These are phyloP conservation scores for Pollenia angustigena DNA, from an alignment of 2,888 invertebrate species.

Conservation along the genomic window DNA sequence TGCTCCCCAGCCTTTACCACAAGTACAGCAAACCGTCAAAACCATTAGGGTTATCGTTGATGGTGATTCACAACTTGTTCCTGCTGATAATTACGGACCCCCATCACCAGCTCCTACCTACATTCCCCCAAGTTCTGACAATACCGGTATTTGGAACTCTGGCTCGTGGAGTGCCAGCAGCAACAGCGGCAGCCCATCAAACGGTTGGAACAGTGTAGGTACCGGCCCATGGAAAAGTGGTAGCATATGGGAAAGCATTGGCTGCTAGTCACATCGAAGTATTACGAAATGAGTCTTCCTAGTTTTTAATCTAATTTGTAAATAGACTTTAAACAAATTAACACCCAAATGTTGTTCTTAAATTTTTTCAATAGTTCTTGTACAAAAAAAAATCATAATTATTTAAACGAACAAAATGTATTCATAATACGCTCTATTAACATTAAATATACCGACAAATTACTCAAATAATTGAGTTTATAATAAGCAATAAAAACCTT, in stretches of 20 bases:
- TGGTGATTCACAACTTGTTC: conserved; percentile 48
- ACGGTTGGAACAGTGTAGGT: conserved; percentile 9
- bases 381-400: neutral
- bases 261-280: conserved; percentile 46
- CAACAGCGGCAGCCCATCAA: neutral
- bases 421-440: conserved; percentile 15
- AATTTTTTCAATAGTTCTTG: neutral
- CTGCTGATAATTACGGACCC: conserved; percentile 62
- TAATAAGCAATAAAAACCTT: no score
- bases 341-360: conserved; percentile 10
- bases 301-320: conserved; percentile 41
- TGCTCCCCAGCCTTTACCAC: conserved; percentile 28
- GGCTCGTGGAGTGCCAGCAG: conserved; percentile 45
- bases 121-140: conserved; percentile 9
- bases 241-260: conserved; percentile 56
- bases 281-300: conserved; percentile 34
- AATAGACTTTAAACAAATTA: conserved; percentile 6
- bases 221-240: conserved; percentile 64
- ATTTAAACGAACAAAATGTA: conserved; percentile 28
- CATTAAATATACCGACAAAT: conserved; percentile 16
- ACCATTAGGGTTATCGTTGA: conserved; percentile 56
- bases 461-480: neutral
- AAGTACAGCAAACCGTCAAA: conserved; percentile 36
- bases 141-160: conserved; percentile 46
- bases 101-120: conserved; percentile 26